Conservation (phyloP, 2,888 invertebrate species). For the Ornithoptera priamus region DNA sequence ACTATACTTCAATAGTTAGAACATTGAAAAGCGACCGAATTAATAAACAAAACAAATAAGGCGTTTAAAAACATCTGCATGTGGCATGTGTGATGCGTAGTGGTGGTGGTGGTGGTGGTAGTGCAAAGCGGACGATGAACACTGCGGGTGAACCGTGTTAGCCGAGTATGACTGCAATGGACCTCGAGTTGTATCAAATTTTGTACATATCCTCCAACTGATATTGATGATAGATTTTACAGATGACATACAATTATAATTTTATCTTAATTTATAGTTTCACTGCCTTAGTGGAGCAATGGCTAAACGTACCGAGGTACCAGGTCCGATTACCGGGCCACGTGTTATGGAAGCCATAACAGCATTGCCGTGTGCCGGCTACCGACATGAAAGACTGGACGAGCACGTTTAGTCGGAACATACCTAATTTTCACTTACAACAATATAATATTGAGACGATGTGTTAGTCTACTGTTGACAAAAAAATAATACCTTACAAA, state of each 20-base stretch:
- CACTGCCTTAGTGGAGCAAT: no score
- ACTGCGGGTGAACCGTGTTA: constrained; percentile 49
- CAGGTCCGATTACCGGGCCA: no score
- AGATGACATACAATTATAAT: neutral
- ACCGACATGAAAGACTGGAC: no score
- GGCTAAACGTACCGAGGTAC: no score
- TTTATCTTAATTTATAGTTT: no score
- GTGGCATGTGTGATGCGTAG: constrained; percentile 69
- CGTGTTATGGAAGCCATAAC: no score
- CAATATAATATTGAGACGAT: no score
- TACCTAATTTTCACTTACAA: no score
- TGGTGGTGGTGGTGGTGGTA: constrained; percentile 32
- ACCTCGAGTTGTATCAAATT: constrained; percentile 15
- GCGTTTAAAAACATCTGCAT: constrained; percentile 55
- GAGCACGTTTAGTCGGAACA: no score
- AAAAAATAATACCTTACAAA: no score
- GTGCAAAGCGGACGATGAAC: constrained; percentile 57
- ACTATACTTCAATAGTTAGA: constrained; percentile 13
- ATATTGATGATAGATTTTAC: neutral
- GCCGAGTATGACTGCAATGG: constrained; percentile 41
- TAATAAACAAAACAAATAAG: constrained; percentile 30
- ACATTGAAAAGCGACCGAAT: constrained; percentile 1
- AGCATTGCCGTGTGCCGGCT: no score
- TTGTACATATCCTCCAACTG: neutral
- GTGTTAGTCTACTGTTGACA: no score